Evolutionary conservation across 2,797 vertebrate genomes (phyloP), one percentile per base, ranked within the genome.

Genomic region (Bradypodion ventrale): DNA sequence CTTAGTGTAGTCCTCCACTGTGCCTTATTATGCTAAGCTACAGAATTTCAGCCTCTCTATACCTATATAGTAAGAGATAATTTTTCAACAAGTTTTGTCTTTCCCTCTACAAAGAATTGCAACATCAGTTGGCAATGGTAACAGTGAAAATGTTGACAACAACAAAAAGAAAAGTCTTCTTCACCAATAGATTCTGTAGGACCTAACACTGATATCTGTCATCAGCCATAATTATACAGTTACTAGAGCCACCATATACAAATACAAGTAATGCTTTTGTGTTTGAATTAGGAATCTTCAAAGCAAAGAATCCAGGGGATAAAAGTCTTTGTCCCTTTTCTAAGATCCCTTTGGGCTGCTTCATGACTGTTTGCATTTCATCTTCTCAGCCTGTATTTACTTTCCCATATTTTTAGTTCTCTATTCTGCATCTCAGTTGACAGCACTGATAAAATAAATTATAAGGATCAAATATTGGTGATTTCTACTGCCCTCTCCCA

Each of bases 401-500:
- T 81, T 89, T 66, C 37, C 1, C 15, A 80, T 86, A 70, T 87
- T 90, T 91, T 84, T 59, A 83, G 10, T 89, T 52, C 40, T 88
- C 80, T 89, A 35, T 13, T 4, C 63, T 2, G 1, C 23, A 4
- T 72, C 52, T 78, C 13, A 9, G 21, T 56, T 56, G 37, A 85
- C 62, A 85, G 49, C 75, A 69, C 37, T 70, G 78, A 82, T 5
- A 89, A 76, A 81, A 83, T 85, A 12, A 27, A 76, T 83, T 35
- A 65, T 29, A 80, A 81, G 29, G 87, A 9, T 19, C 52, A 21
- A 87, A 80, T 78, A 82, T 37, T 59, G 37, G 56, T 75, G 29
- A 72, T 72, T 88, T 75, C 52, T 15, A 8, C 13, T n/a, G 10
- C 9, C 56, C 52, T n/a, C n/a, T n/a, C n/a, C n/a, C n/a, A n/a